Evolutionary conservation across 2,113 vertebrate species (phyloP).

Genomic region (Gila orcuttii): DNA sequence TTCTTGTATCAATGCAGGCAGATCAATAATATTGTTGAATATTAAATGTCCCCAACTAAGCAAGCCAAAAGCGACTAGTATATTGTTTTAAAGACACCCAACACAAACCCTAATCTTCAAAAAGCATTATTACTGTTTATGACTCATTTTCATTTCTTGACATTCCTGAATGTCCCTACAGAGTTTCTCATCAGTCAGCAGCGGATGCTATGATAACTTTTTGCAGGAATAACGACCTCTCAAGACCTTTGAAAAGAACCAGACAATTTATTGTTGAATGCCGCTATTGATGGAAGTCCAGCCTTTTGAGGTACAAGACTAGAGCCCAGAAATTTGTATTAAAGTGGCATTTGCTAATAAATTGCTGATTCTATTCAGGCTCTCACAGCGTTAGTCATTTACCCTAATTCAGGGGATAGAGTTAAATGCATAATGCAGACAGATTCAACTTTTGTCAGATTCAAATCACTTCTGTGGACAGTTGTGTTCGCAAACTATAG

Average conservation of each 20-base stretch:
- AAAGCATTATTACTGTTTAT: background rate
- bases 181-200: background rate
- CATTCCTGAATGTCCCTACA: background rate
- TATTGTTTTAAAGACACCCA: constrained; percentile 1
- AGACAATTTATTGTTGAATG: too few species aligned
- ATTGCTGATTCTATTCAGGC: background rate
- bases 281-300: too few species aligned
- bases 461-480: background rate
- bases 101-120: background rate
- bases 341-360: background rate
- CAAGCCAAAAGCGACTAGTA: too few species aligned
- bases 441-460: background rate
- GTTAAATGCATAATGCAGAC: background rate
- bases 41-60: too few species aligned
- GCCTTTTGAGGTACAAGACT: background rate
- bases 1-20: too few species aligned
- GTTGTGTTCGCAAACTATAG: background rate
- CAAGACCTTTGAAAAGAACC: background rate
- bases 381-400: background rate
- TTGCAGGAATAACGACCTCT: background rate
- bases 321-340: background rate
- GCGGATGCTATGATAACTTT: background rate
- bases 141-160: background rate
- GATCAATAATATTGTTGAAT: too few species aligned
- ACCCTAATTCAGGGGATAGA: background rate